Evolutionary conservation across 2,888 invertebrate genomes (phyloP).

Genomic region (Marronus borbonicus): DNA sequence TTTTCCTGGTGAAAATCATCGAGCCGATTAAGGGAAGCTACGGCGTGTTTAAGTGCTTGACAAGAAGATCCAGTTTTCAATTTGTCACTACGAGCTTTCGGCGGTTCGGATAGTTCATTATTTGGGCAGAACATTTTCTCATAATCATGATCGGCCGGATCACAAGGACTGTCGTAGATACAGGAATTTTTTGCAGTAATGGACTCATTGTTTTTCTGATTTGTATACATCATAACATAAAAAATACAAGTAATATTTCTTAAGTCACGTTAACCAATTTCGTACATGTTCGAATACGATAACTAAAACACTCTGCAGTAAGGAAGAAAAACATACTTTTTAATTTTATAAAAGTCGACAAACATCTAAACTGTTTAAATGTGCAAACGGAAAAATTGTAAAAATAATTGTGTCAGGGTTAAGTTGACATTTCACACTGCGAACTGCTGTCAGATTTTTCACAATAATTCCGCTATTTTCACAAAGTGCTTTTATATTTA

Average conservation of each 20-base stretch:
- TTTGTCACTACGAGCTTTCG: constrained; percentile 70
- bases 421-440: constrained; percentile 57
- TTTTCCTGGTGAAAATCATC: constrained; percentile 96
- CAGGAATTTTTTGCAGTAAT: constrained; percentile 64
- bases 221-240: constrained; percentile 57
- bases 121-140: constrained; percentile 68
- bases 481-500: constrained; percentile 32
- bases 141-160: constrained; percentile 67
- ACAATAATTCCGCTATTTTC: constrained; percentile 37
- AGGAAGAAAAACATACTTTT: constrained; percentile 49
- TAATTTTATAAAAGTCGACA: constrained; percentile 54
- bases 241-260: constrained; percentile 43
- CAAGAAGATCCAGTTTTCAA: constrained; percentile 85
- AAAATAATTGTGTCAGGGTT: constrained; percentile 57
- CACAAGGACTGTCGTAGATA: constrained; percentile 69
- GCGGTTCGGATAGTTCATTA: constrained; percentile 69
- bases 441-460: constrained; percentile 42
- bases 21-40: constrained; percentile 90
- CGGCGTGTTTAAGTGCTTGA: constrained; percentile 91
- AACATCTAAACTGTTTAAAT: constrained; percentile 45
- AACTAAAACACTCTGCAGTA: constrained; percentile 42
- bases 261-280: constrained; percentile 68
- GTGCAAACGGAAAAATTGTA: constrained; percentile 37
- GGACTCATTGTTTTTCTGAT: constrained; percentile 58
- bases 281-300: constrained; percentile 68